A percentile compares a stretch with the other conserved stretches of the same genome.
Conservation (phyloP, 2,888 invertebrate species). For the Apoda limacodes region DNA sequence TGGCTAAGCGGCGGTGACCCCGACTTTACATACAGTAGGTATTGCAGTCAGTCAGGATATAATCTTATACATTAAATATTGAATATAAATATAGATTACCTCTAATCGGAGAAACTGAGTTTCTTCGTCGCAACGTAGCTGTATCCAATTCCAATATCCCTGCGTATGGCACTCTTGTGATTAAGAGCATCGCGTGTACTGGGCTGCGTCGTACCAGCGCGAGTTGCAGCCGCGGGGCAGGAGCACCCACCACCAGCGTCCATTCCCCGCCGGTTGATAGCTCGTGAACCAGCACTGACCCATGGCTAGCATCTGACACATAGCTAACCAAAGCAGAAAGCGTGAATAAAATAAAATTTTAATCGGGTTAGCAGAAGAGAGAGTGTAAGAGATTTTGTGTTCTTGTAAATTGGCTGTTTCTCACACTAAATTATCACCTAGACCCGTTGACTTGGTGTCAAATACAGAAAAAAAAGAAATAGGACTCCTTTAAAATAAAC, state of each 20-base stretch:
- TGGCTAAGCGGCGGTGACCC: too few species aligned
- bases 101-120: conserved; percentile 57
- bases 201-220: conserved; percentile 70
- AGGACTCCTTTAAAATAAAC: too few species aligned
- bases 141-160: conserved; percentile 75
- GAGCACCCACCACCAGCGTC: conserved; percentile 69
- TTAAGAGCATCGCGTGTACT: conserved; percentile 68
- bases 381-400: too few species aligned
- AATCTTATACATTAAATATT: not conserved
- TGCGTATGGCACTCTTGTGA: conserved; percentile 73
- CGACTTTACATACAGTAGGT: too few species aligned
- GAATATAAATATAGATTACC: conserved; percentile 21
- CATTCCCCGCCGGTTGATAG: conserved; percentile 71
- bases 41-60: too few species aligned
- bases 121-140: conserved; percentile 70
- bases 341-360: too few species aligned
- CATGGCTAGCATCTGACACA: conserved; percentile 76
- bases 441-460: too few species aligned
- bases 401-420: too few species aligned
- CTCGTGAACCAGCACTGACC: conserved; percentile 77
- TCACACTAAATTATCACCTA: too few species aligned
- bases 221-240: conserved; percentile 75
- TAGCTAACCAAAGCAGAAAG: too few species aligned
- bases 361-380: too few species aligned
- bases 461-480: too few species aligned